Evolutionary conservation across 2,888 invertebrate species (phyloP).

Genomic region (Protophormia terraenovae): DNA sequence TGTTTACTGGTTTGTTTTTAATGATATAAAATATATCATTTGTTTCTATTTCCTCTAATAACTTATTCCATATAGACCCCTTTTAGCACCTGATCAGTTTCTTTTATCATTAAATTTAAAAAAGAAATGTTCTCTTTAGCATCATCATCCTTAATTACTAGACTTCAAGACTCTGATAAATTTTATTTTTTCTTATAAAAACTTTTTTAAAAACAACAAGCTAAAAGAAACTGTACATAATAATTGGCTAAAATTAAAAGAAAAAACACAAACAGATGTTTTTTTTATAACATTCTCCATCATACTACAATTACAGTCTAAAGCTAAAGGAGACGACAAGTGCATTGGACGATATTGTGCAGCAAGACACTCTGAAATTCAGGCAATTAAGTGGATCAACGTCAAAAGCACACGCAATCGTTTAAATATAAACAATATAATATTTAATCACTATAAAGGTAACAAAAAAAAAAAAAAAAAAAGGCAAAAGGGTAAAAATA

Average conservation of each 20-base stretch:
- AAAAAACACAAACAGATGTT: conserved; percentile 7
- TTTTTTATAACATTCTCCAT: not conserved
- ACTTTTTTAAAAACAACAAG: not conserved
- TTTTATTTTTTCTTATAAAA: not conserved
- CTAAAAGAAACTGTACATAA: not conserved
- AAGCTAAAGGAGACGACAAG: conserved; percentile 11
- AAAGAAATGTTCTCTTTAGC: not conserved
- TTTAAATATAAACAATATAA: not conserved
- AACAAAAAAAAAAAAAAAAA: not conserved
- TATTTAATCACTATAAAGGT: not conserved
- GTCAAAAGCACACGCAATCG: conserved; percentile 41
- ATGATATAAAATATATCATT: no score
- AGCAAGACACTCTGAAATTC: conserved; percentile 4
- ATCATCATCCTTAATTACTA: not conserved
- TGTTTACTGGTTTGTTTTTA: no score
- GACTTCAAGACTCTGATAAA: not conserved
- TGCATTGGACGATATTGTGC: conserved; percentile 1
- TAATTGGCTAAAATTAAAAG: not conserved
- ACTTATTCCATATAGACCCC: not conserved
- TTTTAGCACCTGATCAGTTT: not conserved
- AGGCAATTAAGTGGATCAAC: conserved; percentile 53
- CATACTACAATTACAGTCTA: not conserved
- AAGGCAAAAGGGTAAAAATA: not conserved
- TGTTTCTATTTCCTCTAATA: no score
- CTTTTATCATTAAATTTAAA: not conserved